phyloP scores from a whole-genome alignment of 2,888 invertebrate genomes.

The Chrysolina oricalcia region DNA sequence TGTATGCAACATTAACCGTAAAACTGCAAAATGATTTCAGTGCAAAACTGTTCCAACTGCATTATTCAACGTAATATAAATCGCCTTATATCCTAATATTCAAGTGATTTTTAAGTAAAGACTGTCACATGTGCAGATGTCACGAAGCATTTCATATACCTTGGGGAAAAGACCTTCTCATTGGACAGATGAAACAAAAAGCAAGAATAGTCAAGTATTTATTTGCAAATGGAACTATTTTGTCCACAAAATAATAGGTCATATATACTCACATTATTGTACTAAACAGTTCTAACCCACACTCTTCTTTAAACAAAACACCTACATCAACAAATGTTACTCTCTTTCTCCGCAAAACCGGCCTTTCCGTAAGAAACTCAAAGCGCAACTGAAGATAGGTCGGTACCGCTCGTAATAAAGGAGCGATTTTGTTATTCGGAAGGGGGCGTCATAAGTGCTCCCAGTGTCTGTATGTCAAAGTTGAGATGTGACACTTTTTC shows the following conservation, averaged over 20 bases:
- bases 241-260: slow-evolving; percentile 4
- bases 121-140: not conserved
- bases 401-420: not conserved
- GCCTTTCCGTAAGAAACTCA: not conserved
- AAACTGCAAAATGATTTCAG: slow-evolving; percentile 3
- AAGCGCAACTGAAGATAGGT: not conserved
- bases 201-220: not conserved
- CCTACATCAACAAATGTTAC: not conserved
- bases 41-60: slow-evolving; percentile 8
- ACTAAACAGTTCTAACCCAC: not conserved
- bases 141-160: not conserved
- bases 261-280: slow-evolving; percentile 9
- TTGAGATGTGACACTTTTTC: slow-evolving; percentile 14
- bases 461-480: not conserved
- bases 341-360: slow-evolving; percentile 4
- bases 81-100: not conserved
- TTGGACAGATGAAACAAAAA: not conserved
- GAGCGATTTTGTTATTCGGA: not conserved
- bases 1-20: slow-evolving; percentile 2
- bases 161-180: not conserved
- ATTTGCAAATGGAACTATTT: not conserved
- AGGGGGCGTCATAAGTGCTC: not conserved
- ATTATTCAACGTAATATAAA: not conserved
- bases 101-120: slow-evolving; percentile 3
- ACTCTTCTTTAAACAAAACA: not conserved